Base-by-base conservation (phyloP, 2,113 vertebrate species). In the Anas platyrhynchos region DNA sequence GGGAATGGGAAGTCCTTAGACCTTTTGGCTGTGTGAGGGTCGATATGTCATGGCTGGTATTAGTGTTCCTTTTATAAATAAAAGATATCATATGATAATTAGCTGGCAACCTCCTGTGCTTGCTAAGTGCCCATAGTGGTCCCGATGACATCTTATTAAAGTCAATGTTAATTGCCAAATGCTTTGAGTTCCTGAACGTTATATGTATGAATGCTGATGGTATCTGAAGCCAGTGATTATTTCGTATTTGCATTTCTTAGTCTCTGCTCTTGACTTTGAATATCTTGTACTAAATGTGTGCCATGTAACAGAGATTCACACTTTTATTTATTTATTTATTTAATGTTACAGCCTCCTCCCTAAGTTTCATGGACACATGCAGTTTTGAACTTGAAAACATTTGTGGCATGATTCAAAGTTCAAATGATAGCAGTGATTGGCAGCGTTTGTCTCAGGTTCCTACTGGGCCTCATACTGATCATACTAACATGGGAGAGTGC, bases 321-420 rank as follows among this genome's bases (percentile, higher is more conserved):
- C 7, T 36, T 55, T 20, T 16, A 32, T 54, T 22, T 50, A 48
- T 31, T 34, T 25, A 31, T 72, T 52, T 48, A 6, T 54, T 11
- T 0, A 84, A 52, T 90, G 83, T 68, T 41, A 2, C 22, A 99
- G 99, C 98, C 55, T 97, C 98, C 63, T 98, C 98, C 54, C 94
- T 98, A 55, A 99, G 97, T 26, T 99, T 99, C 89, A 94, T 99
- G 98, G 99, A 99, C 90, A 98, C 98, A 0, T 99, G 99, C 25
- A 96, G 98, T 96, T 99, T 99, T 98, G 99, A 99, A 95, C 93
- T 98, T 80, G 98, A 98, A 66, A 99, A 99, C 77, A 98, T 99
- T 63, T 99, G 99, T 87, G 99, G 99, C 31, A 99, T 99, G 99
- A 97, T 99, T 96, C 99, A 99, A 97, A 98, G 98, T 91, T 84